Evolutionary conservation across 2,888 invertebrate genomes (phyloP), one percentile per base, ranked within the genome.

Genomic region (Drosophila differens): DNA sequence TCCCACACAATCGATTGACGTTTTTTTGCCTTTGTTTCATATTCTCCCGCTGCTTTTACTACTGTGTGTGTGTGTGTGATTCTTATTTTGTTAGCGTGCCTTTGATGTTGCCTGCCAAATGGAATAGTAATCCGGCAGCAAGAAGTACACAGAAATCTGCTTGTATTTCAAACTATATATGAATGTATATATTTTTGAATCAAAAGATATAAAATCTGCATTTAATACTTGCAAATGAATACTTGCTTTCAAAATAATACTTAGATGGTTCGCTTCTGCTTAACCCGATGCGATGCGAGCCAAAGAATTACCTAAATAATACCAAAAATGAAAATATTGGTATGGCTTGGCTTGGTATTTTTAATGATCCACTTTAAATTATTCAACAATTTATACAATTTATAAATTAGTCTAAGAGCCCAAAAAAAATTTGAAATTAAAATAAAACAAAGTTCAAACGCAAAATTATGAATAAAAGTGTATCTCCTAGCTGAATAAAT

Each of bases 1-100:
- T 57, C 39, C 65, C 71, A 66, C 54, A 74, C 76, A 87, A 90
- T 90, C 87, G 90, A 87, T 87, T 90, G 82, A 86, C 82, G 84
- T 60, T 65, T 25, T 51, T 41, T 49, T 52, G 12, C 55, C 59
- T 68, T 64, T 67, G 53, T 75, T 73, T 67, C 39, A 63, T 65
- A 30, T 69, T 73, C n/a, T 51, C 47, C 64, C 25, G 47, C 74
- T 74, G 79, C 39, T 79, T 32, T 39, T 53, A 53, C 70, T 61
- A 55, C 70, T 82, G 69, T 54, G 71, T 64, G 52, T 19, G 14
- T 22, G 22, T 73, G 74, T 54, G 30, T 54, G 47, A 39, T 37
- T 73, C 16, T 58, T 52, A 51, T 59, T 61, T 57, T 62, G 41
- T 55, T 47, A 32, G 55, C 58, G 57, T 61, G 52, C 47, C 85